phyloP scores from a whole-genome alignment of 2,888 invertebrate species.

The Ligdia adustata region DNA sequence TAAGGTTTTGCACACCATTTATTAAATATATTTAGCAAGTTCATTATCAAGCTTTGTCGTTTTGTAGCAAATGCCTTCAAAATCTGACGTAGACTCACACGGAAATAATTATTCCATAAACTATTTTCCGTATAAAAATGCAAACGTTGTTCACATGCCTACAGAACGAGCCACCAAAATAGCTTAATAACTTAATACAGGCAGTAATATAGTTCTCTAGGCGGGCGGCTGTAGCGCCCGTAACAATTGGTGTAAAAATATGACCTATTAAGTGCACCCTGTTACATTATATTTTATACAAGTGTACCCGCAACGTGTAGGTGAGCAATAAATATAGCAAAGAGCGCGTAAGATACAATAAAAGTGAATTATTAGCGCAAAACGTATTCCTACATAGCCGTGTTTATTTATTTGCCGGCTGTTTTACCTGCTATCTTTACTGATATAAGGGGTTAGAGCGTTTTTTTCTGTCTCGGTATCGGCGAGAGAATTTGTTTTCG shows the following conservation, averaged over 20 bases:
- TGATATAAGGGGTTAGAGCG: constrained; percentile 54
- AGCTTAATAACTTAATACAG: constrained; percentile 39
- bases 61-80: no score
- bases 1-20: no score
- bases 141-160: constrained; percentile 28
- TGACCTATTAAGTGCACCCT: constrained; percentile 66
- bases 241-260: constrained; percentile 59
- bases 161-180: constrained; percentile 33
- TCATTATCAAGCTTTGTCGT: no score
- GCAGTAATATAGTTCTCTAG: constrained; percentile 39
- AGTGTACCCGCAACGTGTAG: constrained; percentile 69
- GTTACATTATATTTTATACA: constrained; percentile 74
- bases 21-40: no score
- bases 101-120: no score
- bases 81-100: no score
- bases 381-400: constrained; percentile 71
- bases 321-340: constrained; percentile 79
- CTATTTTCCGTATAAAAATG: constrained; percentile 10
- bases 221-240: constrained; percentile 40
- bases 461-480: constrained; percentile 51
- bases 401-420: constrained; percentile 61
- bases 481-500: constrained; percentile 48
- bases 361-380: constrained; percentile 81
- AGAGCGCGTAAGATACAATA: constrained; percentile 81
- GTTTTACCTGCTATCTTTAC: constrained; percentile 59